Base-by-base conservation (phyloP, 2,888 invertebrate genomes). In the Phanerotoma sp. region DNA sequence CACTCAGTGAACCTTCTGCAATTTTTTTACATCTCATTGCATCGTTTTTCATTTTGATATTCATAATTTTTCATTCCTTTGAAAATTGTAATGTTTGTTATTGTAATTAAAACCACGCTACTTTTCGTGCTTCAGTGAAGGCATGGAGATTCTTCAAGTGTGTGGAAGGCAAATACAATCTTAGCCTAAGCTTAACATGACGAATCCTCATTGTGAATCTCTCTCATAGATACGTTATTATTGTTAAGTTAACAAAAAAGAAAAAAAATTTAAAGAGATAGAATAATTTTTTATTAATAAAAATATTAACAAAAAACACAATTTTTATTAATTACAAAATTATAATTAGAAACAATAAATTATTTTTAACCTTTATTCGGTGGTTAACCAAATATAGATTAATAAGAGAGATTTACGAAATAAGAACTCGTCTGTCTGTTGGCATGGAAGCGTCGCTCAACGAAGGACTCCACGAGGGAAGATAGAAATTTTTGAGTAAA, bases 371-470 rank as follows among this genome's bases (percentile, higher is more conserved):
- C 6, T 44, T 22, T 45, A 10, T 45, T 28, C 22, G 21, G 18
- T 28, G 38, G 15, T 20, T 18, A 20, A 22, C 11, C 6, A 6
- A 37, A 48, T 33, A 15, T 30, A 13, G 30, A 28, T 20, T n/a
- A n/a, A n/a, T n/a, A 22, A 25, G 41, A 41, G 67, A 69, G 68
- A 69, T 67, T 68, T 60, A 66, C 58, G 70, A 70, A 74, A 73
- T 69, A 75, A 65, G 74, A 69, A 74, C 71, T 74, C 73, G 74
- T 72, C 62, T 66, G 66, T 68, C 62, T 68, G 69, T 70, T 71
- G 70, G 74, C 75, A 77, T 74, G 75, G 76, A 75, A 69, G 68
- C 74, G 68, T 74, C 76, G 67, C 70, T 77, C 77, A 76, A 72
- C 71, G 75, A 75, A 71, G 66, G 76, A 76, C 77, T 77, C 75